Evolutionary conservation across 2,888 invertebrate species (phyloP), one percentile per base, ranked within the genome.

Genomic region (Laothoe populi): DNA sequence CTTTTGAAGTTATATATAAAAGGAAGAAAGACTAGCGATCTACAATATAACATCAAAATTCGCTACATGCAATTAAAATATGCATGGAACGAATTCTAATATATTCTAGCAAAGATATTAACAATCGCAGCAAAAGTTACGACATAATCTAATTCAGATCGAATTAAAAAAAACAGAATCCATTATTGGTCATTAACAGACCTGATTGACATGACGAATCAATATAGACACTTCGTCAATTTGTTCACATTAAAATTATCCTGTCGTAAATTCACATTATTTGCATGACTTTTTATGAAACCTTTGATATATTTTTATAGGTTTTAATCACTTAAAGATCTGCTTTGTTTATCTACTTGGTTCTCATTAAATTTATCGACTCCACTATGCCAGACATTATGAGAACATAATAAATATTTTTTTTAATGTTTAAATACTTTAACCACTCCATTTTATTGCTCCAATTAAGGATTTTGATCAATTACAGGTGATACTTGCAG

Each of bases 391-490:
- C n/a, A n/a, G n/a, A n/a, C n/a, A n/a, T n/a, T n/a, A n/a, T n/a
- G n/a, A n/a, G n/a, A n/a, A n/a, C n/a, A n/a, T n/a, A n/a, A n/a
- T n/a, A n/a, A n/a, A n/a, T n/a, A n/a, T n/a, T n/a, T n/a, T n/a
- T n/a, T n/a, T n/a, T n/a, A n/a, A n/a, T n/a, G n/a, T n/a, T n/a
- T n/a, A n/a, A n/a, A 23, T 44, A 44, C 23, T 49, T 59, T 45
- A 38, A 46, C 24, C 23, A n/a, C 53, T 40, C 24, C 16, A 63
- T 70, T 74, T 74, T 73, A 72, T 72, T 71, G 64, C 59, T 38
- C 70, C 68, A 75, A 80, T 76, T 72, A 74, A 77, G 66, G 67
- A 66, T 68, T 69, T 67, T 69, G 69, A 70, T 70, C 66, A 66
- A 69, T 66, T 70, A 71, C 68, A 71, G 73, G 75, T 69, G 77